Conservation (phyloP, 2,797 vertebrate species). For the Hippopotamyrus pictus region DNA sequence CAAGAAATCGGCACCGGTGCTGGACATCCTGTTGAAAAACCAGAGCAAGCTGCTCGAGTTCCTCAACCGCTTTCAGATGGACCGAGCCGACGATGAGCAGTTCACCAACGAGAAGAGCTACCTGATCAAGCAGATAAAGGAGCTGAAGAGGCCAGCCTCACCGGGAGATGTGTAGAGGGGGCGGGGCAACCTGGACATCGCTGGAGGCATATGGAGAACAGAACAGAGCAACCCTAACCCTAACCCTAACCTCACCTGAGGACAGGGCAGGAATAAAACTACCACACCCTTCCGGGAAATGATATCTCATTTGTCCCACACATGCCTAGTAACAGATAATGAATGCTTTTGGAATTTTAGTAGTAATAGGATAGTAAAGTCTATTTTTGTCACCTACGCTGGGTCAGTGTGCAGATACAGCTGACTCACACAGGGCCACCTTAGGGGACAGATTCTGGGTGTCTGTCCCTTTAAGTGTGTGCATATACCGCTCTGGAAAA, state of each 20-base stretch:
- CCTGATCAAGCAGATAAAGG: conserved; percentile 72
- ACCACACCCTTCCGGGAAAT: background rate
- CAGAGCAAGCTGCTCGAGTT: conserved; percentile 71
- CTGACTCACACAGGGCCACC: background rate
- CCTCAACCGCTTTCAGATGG: conserved; percentile 46
- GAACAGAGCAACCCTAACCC: background rate
- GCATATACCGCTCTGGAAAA: background rate
- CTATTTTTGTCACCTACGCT: background rate
- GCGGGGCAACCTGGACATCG: background rate
- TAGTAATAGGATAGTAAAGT: background rate
- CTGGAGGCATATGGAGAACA: background rate
- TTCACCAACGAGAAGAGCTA: conserved; percentile 78
- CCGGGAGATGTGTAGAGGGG: conserved; percentile 27
- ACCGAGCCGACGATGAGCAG: conserved; percentile 67
- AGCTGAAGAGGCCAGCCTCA: conserved; percentile 61
- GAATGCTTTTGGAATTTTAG: background rate
- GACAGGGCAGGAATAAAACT: background rate
- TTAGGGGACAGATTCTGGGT: background rate
- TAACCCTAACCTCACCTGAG: too few species aligned
- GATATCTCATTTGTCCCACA: background rate
- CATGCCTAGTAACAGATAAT: background rate
- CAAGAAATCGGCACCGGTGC: conserved; percentile 69
- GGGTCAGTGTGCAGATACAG: background rate
- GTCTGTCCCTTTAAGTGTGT: background rate
- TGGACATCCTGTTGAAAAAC: conserved; percentile 76